Evolutionary conservation across 2,797 vertebrate genomes (phyloP), one percentile per base, ranked within the genome.

Genomic region (Myotis vivesi): DNA sequence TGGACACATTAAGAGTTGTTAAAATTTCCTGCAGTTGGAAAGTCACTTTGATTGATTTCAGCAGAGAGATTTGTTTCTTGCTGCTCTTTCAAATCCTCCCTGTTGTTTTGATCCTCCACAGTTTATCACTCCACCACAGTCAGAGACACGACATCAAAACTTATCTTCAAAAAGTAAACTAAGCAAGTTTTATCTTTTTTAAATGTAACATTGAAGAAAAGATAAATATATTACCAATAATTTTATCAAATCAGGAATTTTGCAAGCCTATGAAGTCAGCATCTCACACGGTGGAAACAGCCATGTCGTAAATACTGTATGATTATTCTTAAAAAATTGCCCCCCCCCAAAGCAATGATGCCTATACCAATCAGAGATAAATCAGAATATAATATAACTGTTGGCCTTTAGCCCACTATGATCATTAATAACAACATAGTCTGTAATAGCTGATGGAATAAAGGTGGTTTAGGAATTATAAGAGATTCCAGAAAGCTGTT

Each of bases 21-120:
- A 46, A 93, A 72, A 94, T 72, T 68, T 89, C 51, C 38, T 92
- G 64, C 66, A 90, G 62, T 87, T 76, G 87, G 72, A 94, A 95
- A 87, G 59, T 55, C 83, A 46, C 36, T 73, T 33, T 51, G 68
- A 15, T 49, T 44, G 46, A 80, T 88, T 79, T 89, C 72, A 46
- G 85, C 38, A 38, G 68, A 85, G 79, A 71, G 5, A 64, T 77
- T 72, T 81, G 30, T 90, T 94, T 94, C 94, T 95, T 36, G 22
- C 11, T 66, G 15, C 22, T 76, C 46, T 92, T 95, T 83, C 82
- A 36, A 22, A 76, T 53, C 68, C 66, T 64, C 28, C 57, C 44
- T 57, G 3, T 62, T 86, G 15, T 66, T 84, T 87, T 41, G 53
- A 57, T 33, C 20, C n/a, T 36, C 22, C 73, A 38, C 19, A 73